Evolutionary conservation across 1,140 invertebrate genomes (phyloP), one percentile per base, ranked within the genome.

Genomic region (Philopotamus ludificatus): DNA sequence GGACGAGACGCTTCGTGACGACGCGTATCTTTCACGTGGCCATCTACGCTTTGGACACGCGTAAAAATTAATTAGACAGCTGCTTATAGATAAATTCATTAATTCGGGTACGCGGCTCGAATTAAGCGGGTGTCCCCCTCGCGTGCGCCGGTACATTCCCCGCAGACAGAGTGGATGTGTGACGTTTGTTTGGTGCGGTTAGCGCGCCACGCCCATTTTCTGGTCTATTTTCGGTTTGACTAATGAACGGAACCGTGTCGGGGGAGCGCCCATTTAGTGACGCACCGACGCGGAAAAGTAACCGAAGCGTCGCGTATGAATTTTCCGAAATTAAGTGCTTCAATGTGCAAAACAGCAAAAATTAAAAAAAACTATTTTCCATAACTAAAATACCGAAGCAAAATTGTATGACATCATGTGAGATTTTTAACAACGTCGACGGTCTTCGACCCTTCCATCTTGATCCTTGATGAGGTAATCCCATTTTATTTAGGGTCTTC

Each of bases 181-280:
- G 41, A 51, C 65, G 65, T 59, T 65, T n/a, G n/a, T n/a, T n/a
- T n/a, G n/a, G n/a, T 61, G 22, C 18, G 41, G 23, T 26, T 28
- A 47, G 20, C 44, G 10, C 44, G 22, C 44, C 61, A 26, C 66
- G 66, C 66, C 66, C 66, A 67, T 63, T 39, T 49, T 63, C 66
- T 25, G 44, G 34, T 63, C 59, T 63, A 67, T 63, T 63, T 67
- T 67, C 54, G 44, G 53, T 34, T 53, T 67, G 66, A 67, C 66
- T 67, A 67, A 67, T 67, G 66, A 67, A 67, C 60, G 20, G 51
- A 63, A 67, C 41, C 45, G 51, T 54, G 57, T 45, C 57, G 54
- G 57, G 64, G 44, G 65, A 55, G 50, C 59, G 47, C 42, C 57
- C 47, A 45, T 60, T 60, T 47, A 60, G 26, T 42, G 53, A 57